Base-by-base conservation (phyloP, 2,113 vertebrate species). In the Pachyramphus minor region DNA sequence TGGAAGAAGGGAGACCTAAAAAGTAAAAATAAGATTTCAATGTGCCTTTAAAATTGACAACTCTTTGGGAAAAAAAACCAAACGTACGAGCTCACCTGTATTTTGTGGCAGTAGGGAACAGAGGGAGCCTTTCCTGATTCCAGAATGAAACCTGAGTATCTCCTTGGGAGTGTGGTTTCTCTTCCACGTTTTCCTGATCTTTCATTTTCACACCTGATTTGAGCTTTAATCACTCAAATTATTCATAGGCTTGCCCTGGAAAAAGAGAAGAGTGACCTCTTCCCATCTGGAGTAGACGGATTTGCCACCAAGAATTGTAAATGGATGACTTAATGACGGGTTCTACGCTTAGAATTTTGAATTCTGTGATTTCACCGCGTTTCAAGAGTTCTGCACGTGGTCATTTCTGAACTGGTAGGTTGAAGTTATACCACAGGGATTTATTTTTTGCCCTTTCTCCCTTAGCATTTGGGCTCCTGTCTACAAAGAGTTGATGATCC, bases 151-250 rank as follows among this genome's bases (percentile, higher is more conserved):
- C 73, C 64, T 53, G 12, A 76, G 27, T 53, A 5, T 59, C 39
- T 71, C 67, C 55, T 58, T 47, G 41, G 33, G 69, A 77, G 23
- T 28, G 27, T 77, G 42, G 37, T 87, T 89, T 94, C 74, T 95
- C 87, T 93, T 73, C 53, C 63, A 21, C 85, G 37, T 91, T 62
- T 95, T 90, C 19, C 33, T 52, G 44, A 21, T 72, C 68, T 66
- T 78, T 73, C 56, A 42, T 79, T 95, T 96, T 94, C 92, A 89
- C 75, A 95, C 93, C 77, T 96, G 88, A 93, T 91, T 96, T 75
- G 91, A 97, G 81, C 55, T 96, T 95, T 97, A 94, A 97, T 97
- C 50, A 30, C 47, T 72, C 62, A 76, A 95, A 78, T 84, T 96
- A 95, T 95, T 96, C 93, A 93, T 89, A 94, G 86, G 56, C 28